These are phyloP conservation scores for Luperina nickerlii DNA, from an alignment of 2,888 invertebrate genomes.

Conservation along the genomic window DNA sequence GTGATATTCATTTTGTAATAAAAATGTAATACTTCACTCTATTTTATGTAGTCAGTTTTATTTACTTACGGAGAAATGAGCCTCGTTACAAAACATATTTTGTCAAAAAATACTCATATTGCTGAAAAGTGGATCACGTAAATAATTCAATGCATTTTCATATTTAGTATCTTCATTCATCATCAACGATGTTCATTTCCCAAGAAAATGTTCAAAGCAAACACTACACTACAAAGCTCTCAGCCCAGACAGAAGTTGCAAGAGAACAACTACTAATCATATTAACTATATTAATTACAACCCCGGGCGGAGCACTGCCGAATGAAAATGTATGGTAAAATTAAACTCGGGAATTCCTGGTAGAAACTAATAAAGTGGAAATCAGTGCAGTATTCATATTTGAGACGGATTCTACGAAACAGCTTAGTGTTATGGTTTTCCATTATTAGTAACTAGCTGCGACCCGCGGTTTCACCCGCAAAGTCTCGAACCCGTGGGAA, in stretches of 20 bases:
- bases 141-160: not conserved
- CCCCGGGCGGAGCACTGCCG: slow-evolving; percentile 83
- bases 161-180: not conserved
- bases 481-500: too few species aligned
- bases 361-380: slow-evolving; percentile 71
- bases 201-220: slow-evolving; percentile 22
- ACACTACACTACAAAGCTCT: slow-evolving; percentile 28
- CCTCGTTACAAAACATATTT: not conserved
- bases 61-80: slow-evolving; percentile 26
- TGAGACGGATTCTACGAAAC: slow-evolving; percentile 50
- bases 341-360: slow-evolving; percentile 68
- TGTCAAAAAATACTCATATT: not conserved
- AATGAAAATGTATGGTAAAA: slow-evolving; percentile 86
- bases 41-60: slow-evolving; percentile 41
- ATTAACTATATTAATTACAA: slow-evolving; percentile 88
- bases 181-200: not conserved
- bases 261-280: slow-evolving; percentile 87
- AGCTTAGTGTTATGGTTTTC: slow-evolving; percentile 37
- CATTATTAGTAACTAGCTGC: slow-evolving; percentile 12
- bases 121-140: too few species aligned
- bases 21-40: slow-evolving; percentile 51
- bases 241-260: slow-evolving; percentile 68
- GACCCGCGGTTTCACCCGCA: too few species aligned
- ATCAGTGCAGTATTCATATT: slow-evolving; percentile 57
- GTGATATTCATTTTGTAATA: slow-evolving; percentile 60